Base-by-base conservation (phyloP, 1,140 invertebrate species). In the Drosophila setifemur region DNA sequence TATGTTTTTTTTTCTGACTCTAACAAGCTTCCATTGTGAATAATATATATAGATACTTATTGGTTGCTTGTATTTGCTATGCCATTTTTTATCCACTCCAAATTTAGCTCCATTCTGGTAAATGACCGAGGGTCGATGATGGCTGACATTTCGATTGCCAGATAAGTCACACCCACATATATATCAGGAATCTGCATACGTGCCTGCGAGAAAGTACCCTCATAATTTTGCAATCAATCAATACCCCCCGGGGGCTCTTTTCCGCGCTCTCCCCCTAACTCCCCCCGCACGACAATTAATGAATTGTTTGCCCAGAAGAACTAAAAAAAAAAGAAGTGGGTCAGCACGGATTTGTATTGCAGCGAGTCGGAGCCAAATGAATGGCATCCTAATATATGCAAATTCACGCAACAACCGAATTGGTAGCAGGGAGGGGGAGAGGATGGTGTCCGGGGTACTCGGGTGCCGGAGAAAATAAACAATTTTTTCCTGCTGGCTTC, bases 371-470 rank as follows among this genome's bases (percentile, higher is more conserved):
- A 50, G 19, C 35, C 55, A 4, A 70, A 14, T 35, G 23, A 26
- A 52, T 42, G 29, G 26, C 45, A 40, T 45, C 11, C 63, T 75
- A 69, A 76, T 82, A 43, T 73, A 63, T 83, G 73, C 58, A 83
- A 77, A 63, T 78, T 31, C 54, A 66, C 61, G 68, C 31, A 52
- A 35, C 48, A 74, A 35, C 26, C 28, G 6, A 8, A 14, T n/a
- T 14, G 8, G 37, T 25, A 5, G 2, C 18, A n/a, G 4, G 28
- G 4, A 33, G 7, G 14, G 4, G 11, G 43, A 12, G 3, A 14
- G 6, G 16, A n/a, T n/a, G n/a, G n/a, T n/a, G n/a, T n/a, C n/a
- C n/a, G n/a, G n/a, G n/a, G n/a, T n/a, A n/a, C n/a, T n/a, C n/a
- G n/a, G n/a, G n/a, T n/a, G n/a, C n/a, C n/a, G n/a, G n/a, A 39